These are phyloP conservation scores for Myotis daubentonii DNA, from an alignment of 2,797 vertebrate genomes.

Conservation along the genomic window DNA sequence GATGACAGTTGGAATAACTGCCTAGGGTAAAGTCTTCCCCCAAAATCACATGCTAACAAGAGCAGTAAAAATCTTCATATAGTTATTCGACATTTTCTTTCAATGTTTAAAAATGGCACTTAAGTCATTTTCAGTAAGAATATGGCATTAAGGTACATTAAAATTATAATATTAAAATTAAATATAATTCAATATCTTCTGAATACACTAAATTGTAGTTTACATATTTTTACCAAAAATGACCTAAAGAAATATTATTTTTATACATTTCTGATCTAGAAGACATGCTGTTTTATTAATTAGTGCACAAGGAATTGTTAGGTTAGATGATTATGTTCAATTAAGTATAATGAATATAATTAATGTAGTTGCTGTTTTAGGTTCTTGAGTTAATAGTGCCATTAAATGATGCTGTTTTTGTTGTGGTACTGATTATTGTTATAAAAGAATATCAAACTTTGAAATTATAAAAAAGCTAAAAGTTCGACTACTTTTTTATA, in stretches of 20 bases:
- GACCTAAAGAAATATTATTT: conserved; percentile 57
- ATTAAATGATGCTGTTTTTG: conserved; percentile 78
- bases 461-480: conserved; percentile 53
- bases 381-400: conserved; percentile 82
- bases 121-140: background rate
- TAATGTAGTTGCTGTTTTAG: conserved; percentile 83
- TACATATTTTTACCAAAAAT: conserved; percentile 8
- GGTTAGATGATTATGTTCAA: conserved; percentile 82
- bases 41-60: background rate
- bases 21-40: background rate
- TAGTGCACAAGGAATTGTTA: conserved; percentile 82
- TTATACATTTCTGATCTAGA: conserved; percentile 71
- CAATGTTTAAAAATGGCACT: background rate
- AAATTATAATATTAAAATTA: conserved; percentile 34
- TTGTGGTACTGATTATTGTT: conserved; percentile 72
- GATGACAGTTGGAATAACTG: background rate
- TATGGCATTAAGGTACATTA: background rate
- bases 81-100: background rate
- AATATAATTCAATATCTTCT: background rate
- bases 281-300: conserved; percentile 84
- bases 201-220: conserved; percentile 31
- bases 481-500: conserved; percentile 37
- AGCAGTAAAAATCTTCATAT: background rate
- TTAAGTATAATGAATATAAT: conserved; percentile 85
- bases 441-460: conserved; percentile 57